Conservation (phyloP, 2,888 invertebrate genomes). For the Imbricaverruca yamaguchii region DNA sequence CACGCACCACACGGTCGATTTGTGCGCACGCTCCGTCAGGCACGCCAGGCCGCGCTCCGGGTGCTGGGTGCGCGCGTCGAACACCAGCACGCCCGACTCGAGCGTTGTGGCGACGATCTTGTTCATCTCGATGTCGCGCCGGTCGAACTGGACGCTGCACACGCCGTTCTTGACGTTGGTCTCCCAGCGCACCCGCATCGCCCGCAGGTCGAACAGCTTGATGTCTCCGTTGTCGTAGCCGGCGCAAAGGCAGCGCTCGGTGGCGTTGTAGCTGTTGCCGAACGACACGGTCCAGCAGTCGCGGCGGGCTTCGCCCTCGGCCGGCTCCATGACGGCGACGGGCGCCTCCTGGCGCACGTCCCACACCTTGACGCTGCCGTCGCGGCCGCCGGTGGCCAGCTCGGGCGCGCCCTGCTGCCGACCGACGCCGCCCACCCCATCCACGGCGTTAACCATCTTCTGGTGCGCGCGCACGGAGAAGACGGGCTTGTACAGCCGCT, state of each 20-base stretch:
- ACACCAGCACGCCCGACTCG: slow-evolving; percentile 82
- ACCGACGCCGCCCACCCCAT: slow-evolving; percentile 70
- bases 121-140: slow-evolving; percentile 90
- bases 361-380: slow-evolving; percentile 94
- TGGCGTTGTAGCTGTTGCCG: slow-evolving; percentile 77
- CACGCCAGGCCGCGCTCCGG: slow-evolving; percentile 73
- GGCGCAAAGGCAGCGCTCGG: slow-evolving; percentile 76
- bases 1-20: slow-evolving; percentile 81
- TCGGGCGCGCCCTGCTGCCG: slow-evolving; percentile 69
- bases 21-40: slow-evolving; percentile 52
- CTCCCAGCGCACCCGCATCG: slow-evolving; percentile 80
- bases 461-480: slow-evolving; percentile 73
- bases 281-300: slow-evolving; percentile 94
- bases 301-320: slow-evolving; percentile 57
- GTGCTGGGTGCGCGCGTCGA: slow-evolving; percentile 81
- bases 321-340: slow-evolving; percentile 79
- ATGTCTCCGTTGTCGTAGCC: slow-evolving; percentile 96
- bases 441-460: slow-evolving; percentile 82
- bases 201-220: slow-evolving; percentile 82
- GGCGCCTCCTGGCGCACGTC: slow-evolving; percentile 80
- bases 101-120: slow-evolving; percentile 84
- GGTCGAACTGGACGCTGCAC: slow-evolving; percentile 80
- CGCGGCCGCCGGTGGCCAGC: slow-evolving; percentile 85
- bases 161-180: slow-evolving; percentile 81
- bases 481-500: slow-evolving; percentile 59